These are phyloP conservation scores for Callithrix jacchus DNA, from an alignment of 2,113 vertebrate genomes.

Conservation along the genomic window DNA sequence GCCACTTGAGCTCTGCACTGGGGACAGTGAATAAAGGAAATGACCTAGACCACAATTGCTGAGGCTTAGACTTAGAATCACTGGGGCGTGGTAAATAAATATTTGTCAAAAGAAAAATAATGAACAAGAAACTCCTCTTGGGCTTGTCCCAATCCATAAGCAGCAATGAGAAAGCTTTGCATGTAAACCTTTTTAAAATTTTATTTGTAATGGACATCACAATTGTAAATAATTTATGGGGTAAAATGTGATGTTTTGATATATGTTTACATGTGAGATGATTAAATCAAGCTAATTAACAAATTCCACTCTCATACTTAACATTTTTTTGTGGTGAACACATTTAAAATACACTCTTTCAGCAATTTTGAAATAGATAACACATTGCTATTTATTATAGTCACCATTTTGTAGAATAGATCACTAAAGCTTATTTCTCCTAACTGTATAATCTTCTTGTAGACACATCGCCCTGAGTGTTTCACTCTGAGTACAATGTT, in stretches of 20 bases:
- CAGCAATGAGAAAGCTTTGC: neutral
- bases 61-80: slow-evolving; percentile 57
- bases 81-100: slow-evolving; percentile 64
- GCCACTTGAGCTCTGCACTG: slow-evolving; percentile 1
- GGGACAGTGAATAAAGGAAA: slow-evolving; percentile 70
- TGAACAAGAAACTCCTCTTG: slow-evolving; percentile 50
- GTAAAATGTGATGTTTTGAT: neutral
- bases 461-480: slow-evolving; percentile 17
- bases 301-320: neutral
- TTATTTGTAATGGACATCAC: slow-evolving; percentile 14
- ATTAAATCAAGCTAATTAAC: neutral
- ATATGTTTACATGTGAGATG: neutral
- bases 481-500: neutral
- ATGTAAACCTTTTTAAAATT: neutral
- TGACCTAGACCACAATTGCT: slow-evolving; percentile 61
- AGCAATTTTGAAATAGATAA: neutral
- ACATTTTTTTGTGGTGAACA: neutral
- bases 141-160: slow-evolving; percentile 11
- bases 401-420: neutral
- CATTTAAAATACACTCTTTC: neutral
- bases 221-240: neutral
- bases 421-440: neutral
- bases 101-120: slow-evolving; percentile 65
- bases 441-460: neutral
- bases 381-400: neutral